A percentile compares a stretch with the other conserved stretches of the same genome.
Evolutionary conservation across 2,888 invertebrate genomes (phyloP).

Genomic region (Siphonodentalium dalli): DNA sequence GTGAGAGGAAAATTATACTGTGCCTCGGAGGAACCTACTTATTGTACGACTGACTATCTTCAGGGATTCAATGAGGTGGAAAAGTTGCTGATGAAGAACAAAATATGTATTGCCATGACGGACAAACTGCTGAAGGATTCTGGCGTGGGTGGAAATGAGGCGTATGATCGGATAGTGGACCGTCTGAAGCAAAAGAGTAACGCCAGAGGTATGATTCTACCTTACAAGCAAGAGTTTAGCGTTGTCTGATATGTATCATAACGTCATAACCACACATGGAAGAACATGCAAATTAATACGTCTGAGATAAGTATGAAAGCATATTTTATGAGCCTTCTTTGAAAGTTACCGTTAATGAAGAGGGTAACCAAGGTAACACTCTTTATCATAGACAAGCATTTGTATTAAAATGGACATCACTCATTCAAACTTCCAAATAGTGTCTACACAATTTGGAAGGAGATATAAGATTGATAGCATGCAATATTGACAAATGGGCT

Average conservation of each 20-base stretch:
- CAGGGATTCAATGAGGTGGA: constrained; percentile 95
- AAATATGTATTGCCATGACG: constrained; percentile 92
- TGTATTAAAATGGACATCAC: too few species aligned
- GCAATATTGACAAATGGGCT: too few species aligned
- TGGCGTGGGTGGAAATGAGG: constrained; percentile 75
- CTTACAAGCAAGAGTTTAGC: not conserved
- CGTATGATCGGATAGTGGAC: constrained; percentile 80
- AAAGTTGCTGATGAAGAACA: constrained; percentile 79
- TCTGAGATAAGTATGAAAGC: too few species aligned
- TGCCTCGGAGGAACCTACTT: not conserved
- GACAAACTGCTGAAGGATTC: constrained; percentile 95
- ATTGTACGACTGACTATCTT: constrained; percentile 38
- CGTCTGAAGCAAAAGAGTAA: constrained; percentile 84
- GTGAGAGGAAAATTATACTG: not conserved
- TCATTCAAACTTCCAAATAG: too few species aligned
- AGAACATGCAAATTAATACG: too few species aligned
- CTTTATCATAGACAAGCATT: too few species aligned
- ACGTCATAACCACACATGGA: too few species aligned
- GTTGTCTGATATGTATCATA: not conserved
- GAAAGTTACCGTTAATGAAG: too few species aligned
- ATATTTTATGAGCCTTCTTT: too few species aligned
- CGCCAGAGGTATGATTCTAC: constrained; percentile 77
- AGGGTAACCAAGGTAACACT: too few species aligned
- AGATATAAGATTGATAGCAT: too few species aligned
- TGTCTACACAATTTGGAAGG: too few species aligned